Percentiles rank a stretch among this genome's conserved stretches.
Evolutionary conservation across 2,113 vertebrate species (phyloP).

Genomic region (Coreoperca whiteheadi): DNA sequence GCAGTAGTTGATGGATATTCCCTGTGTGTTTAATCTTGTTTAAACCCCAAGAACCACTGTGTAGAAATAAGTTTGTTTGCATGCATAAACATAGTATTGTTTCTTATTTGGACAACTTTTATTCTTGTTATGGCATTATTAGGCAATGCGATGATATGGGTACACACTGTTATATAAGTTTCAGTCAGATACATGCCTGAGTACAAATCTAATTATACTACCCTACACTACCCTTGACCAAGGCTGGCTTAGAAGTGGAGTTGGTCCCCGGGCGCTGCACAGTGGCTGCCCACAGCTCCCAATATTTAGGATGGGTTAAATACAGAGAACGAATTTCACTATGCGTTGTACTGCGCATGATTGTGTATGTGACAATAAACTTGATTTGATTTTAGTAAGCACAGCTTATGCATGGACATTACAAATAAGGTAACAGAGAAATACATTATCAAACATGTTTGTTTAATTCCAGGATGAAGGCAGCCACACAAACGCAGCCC

Average conservation of each 20-base stretch:
- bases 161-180: neutral
- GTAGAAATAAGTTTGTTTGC: slow-evolving; percentile 22
- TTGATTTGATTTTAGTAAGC: neutral
- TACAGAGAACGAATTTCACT: no score
- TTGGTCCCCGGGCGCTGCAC: no score
- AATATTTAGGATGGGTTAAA: no score
- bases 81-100: slow-evolving; percentile 9
- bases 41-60: slow-evolving; percentile 1
- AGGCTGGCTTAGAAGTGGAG: no score
- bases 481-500: neutral
- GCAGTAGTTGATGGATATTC: neutral
- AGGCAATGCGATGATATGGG: neutral
- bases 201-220: neutral
- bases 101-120: slow-evolving; percentile 17
- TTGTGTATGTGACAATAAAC: no score
- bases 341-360: no score
- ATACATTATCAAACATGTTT: neutral
- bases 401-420: neutral
- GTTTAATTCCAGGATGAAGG: neutral
- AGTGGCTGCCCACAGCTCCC: no score
- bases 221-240: no score
- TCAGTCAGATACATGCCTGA: neutral
- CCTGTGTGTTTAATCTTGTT: slow-evolving; percentile 15
- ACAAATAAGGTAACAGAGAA: slow-evolving; percentile 8
- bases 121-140: slow-evolving; percentile 2